Evolutionary conservation across 2,113 vertebrate genomes (phyloP).

Genomic region (Sitta europaea): DNA sequence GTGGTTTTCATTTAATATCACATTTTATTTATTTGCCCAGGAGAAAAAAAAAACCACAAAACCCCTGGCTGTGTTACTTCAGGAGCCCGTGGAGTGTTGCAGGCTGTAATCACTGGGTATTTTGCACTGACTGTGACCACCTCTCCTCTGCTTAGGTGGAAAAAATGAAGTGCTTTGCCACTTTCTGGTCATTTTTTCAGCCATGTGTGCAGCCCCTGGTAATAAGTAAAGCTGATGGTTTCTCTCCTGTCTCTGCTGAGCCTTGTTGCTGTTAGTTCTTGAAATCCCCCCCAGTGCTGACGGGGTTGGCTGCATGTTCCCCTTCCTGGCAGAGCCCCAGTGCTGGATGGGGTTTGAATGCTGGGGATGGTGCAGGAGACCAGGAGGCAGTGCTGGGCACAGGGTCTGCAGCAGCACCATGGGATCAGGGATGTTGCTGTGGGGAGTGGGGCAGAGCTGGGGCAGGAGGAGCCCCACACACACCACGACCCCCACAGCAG

Average conservation of each 20-base stretch:
- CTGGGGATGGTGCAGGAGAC: neutral
- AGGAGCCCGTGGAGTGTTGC: neutral
- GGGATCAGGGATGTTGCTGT: neutral
- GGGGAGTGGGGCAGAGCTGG: neutral
- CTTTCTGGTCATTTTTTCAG: neutral
- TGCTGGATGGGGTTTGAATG: neutral
- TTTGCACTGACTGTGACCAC: neutral
- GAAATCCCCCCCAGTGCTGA: accelerated
- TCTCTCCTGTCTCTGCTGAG: neutral
- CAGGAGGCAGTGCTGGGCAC: neutral
- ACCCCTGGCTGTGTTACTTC: neutral
- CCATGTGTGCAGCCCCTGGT: neutral
- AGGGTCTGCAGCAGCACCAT: neutral
- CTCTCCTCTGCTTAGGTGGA: neutral
- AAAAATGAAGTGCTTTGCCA: neutral
- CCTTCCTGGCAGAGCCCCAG: neutral
- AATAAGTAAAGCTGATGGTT: neutral
- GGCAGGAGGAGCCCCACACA: neutral
- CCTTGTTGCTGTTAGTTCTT: neutral
- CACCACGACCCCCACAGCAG: accelerated
- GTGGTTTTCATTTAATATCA: slow-evolving; percentile 38
- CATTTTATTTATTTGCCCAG: slow-evolving; percentile 33
- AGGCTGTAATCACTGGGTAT: neutral
- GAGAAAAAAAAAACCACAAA: neutral
- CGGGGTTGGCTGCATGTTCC: neutral